Percentiles rank a stretch among this genome's conserved stretches.
These are phyloP conservation scores for Chaetodon trifascialis DNA, from an alignment of 2,113 vertebrate genomes.

Conservation along the genomic window DNA sequence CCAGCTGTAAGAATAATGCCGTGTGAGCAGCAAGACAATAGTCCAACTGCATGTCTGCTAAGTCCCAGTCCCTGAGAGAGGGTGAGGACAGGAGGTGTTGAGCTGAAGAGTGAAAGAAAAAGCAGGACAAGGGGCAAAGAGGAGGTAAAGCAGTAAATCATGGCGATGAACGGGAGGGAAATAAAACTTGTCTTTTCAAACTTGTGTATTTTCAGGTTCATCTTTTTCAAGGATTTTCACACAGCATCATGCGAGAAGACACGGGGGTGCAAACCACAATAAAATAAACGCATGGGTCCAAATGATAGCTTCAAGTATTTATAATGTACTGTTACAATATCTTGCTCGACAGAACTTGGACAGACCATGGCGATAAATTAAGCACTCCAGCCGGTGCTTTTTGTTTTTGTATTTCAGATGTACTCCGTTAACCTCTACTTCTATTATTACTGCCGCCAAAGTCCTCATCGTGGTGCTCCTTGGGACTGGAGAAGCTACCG, in stretches of 20 bases:
- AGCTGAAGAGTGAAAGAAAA: conserved; percentile 31
- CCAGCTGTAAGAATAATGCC: conserved; percentile 86
- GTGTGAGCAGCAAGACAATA: conserved; percentile 79
- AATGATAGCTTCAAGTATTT: conserved; percentile 55
- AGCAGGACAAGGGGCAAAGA: conserved; percentile 25
- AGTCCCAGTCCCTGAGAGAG: conserved; percentile 16
- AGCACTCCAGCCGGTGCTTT: conserved; percentile 47
- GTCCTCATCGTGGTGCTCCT: conserved; percentile 42
- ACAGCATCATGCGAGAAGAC: conserved; percentile 52
- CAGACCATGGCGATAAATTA: conserved; percentile 58
- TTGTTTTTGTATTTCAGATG: conserved; percentile 58
- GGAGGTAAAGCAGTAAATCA: conserved; percentile 73
- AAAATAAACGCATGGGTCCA: conserved; percentile 57
- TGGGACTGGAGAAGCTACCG: conserved; percentile 48
- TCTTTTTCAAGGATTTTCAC: conserved; percentile 68
- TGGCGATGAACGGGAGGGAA: conserved; percentile 49
- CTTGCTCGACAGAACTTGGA: conserved; percentile 47
- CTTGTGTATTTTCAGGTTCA: conserved; percentile 68
- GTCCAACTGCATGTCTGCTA: conserved; percentile 71
- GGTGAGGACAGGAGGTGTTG: conserved; percentile 48
- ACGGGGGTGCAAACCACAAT: conserved; percentile 38
- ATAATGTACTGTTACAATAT: conserved; percentile 49
- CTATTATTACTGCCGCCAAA: conserved; percentile 52
- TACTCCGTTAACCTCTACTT: conserved; percentile 35
- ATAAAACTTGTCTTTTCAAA: neutral